Evolutionary conservation across 2,113 vertebrate species (phyloP).

Genomic region (Accipiter virgatus): DNA sequence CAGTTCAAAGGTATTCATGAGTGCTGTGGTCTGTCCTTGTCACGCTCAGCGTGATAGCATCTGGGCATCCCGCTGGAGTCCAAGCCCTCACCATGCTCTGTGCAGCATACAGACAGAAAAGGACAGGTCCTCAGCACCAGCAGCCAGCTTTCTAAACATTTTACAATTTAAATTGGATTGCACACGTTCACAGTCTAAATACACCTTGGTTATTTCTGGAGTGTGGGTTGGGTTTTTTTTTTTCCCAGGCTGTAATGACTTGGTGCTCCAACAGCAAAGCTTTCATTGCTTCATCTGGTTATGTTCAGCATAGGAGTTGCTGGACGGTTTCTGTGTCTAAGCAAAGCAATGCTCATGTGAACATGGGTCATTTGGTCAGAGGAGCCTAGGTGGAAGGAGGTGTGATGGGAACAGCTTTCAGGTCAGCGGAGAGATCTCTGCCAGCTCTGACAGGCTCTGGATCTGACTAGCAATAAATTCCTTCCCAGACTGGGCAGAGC

Average conservation of each 20-base stretch:
- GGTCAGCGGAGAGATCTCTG: neutral
- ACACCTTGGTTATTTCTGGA: slow-evolving; percentile 31
- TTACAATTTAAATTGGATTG: slow-evolving; percentile 13
- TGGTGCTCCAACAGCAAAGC: neutral
- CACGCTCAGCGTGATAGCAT: neutral
- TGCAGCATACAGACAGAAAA: neutral
- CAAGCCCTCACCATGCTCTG: neutral
- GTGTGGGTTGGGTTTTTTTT: neutral
- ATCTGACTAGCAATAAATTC: neutral
- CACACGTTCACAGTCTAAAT: neutral
- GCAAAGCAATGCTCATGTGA: neutral
- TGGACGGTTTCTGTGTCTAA: neutral
- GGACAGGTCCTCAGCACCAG: neutral
- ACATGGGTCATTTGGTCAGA: neutral
- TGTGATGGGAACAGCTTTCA: neutral
- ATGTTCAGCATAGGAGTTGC: neutral
- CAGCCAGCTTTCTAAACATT: neutral
- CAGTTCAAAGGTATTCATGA: neutral
- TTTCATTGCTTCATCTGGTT: neutral
- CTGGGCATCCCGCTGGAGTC: neutral
- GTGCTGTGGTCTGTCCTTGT: neutral
- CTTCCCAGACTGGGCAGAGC: neutral
- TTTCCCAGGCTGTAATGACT: neutral
- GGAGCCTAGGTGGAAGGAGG: neutral
- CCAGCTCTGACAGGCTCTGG: neutral